phyloP scores from a whole-genome alignment of 2,888 invertebrate species.

The Agriopis aurantiaria region DNA sequence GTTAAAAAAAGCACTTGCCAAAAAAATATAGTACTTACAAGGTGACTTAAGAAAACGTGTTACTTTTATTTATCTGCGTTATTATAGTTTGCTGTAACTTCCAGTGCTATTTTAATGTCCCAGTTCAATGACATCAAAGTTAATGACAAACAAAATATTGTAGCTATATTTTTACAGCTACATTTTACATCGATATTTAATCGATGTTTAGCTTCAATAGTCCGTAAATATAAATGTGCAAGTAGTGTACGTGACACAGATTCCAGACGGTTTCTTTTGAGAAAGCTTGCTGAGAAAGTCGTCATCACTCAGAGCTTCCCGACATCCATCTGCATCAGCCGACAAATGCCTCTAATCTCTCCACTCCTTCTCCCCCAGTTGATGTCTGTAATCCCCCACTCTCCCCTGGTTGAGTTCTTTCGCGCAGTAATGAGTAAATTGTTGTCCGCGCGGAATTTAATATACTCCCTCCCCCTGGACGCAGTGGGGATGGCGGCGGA shows the following conservation, averaged over 20 bases:
- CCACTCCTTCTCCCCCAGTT: background rate
- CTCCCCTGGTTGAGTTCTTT: conserved; percentile 30
- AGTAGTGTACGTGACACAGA: background rate
- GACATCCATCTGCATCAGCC: background rate
- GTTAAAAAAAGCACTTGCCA: too few relatives aligned
- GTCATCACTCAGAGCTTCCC: background rate
- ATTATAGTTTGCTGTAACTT: too few relatives aligned
- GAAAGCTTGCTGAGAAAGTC: background rate
- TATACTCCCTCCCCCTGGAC: conserved; percentile 46
- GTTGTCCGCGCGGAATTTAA: conserved; percentile 58
- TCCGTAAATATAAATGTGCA: too few relatives aligned
- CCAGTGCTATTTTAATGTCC: too few relatives aligned
- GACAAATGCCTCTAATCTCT: conserved; percentile 5
- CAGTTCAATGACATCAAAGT: too few relatives aligned
- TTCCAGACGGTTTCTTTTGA: background rate
- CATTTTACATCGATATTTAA: too few relatives aligned
- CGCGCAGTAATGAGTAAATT: conserved; percentile 52
- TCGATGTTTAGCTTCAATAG: too few relatives aligned
- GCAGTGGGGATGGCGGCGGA: conserved; percentile 4
- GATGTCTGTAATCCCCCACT: conserved; percentile 40
- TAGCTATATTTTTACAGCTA: too few relatives aligned
- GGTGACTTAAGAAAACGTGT: too few relatives aligned
- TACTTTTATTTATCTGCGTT: too few relatives aligned
- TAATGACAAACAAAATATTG: too few relatives aligned
- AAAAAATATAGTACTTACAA: too few relatives aligned